Conservation (phyloP, 2,888 invertebrate species). For the Leptura quadrifasciata region DNA sequence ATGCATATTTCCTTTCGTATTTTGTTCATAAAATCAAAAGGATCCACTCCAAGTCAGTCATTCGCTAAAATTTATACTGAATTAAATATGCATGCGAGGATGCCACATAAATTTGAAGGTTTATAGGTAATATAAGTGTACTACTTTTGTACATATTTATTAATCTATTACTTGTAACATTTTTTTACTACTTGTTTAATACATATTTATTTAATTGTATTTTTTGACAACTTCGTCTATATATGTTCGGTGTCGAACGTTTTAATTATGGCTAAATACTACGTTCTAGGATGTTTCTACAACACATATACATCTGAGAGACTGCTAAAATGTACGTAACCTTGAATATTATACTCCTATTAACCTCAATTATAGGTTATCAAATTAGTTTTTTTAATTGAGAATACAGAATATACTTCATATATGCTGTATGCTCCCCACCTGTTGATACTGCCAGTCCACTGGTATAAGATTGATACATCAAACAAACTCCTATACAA, state of each 20-base stretch:
- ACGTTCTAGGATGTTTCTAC: not conserved
- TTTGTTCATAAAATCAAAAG: not conserved
- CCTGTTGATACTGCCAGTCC: no score
- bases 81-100: not conserved
- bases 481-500: no score
- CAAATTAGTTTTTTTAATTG: not conserved
- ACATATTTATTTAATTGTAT: not conserved
- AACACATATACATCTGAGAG: not conserved
- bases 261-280: not conserved
- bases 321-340: not conserved
- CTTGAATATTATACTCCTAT: constrained; percentile 11
- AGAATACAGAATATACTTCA: not conserved
- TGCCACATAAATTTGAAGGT: not conserved
- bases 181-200: constrained; percentile 21
- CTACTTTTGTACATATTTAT: not conserved
- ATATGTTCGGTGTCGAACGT: not conserved
- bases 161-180: not conserved
- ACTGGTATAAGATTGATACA: no score
- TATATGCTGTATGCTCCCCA: no score
- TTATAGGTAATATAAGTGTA: not conserved
- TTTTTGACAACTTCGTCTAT: not conserved
- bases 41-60: not conserved
- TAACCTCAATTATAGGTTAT: constrained; percentile 27
- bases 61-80: not conserved
- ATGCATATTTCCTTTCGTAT: not conserved